Evolutionary conservation across 2,888 invertebrate species (phyloP).

Genomic region (Pyrocoelia pectoralis): DNA sequence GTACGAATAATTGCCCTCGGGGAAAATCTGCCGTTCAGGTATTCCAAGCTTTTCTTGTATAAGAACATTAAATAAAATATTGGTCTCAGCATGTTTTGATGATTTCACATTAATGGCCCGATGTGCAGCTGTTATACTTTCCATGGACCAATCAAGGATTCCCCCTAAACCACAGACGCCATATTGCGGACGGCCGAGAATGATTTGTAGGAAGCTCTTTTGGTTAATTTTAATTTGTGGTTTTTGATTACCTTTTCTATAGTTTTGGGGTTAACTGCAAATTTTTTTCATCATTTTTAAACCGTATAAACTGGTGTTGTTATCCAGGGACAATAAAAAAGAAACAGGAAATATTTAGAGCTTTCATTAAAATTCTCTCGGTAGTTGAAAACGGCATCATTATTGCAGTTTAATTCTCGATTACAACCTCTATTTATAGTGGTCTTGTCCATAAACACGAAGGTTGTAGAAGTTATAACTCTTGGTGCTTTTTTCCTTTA

Average conservation of each 20-base stretch:
- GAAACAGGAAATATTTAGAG: constrained; percentile 16
- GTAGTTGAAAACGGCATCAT: constrained; percentile 18
- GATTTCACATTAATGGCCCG: constrained; percentile 57
- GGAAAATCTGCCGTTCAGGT: constrained; percentile 24
- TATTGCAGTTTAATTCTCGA: constrained; percentile 16
- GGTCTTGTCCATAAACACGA: constrained; percentile 15
- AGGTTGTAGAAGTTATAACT: constrained; percentile 8
- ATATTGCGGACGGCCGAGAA: constrained; percentile 50
- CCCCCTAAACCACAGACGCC: constrained; percentile 51
- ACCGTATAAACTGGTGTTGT: neutral
- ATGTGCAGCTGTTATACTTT: constrained; percentile 59
- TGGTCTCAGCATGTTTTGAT: constrained; percentile 54
- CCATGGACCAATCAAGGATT: constrained; percentile 58
- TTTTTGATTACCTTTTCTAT: constrained; percentile 40
- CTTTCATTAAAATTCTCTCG: constrained; percentile 9
- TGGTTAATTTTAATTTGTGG: constrained; percentile 50
- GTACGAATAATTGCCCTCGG: constrained; percentile 17
- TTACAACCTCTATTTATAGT: constrained; percentile 19
- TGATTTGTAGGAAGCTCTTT: constrained; percentile 43
- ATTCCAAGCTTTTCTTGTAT: constrained; percentile 16
- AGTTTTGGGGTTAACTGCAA: constrained; percentile 26
- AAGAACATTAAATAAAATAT: constrained; percentile 52
- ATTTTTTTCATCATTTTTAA: constrained; percentile 16
- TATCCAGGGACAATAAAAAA: neutral
- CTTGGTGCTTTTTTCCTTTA: constrained; percentile 7